Base-by-base conservation (phyloP, 2,113 vertebrate species). In the Sebastes fasciatus region DNA sequence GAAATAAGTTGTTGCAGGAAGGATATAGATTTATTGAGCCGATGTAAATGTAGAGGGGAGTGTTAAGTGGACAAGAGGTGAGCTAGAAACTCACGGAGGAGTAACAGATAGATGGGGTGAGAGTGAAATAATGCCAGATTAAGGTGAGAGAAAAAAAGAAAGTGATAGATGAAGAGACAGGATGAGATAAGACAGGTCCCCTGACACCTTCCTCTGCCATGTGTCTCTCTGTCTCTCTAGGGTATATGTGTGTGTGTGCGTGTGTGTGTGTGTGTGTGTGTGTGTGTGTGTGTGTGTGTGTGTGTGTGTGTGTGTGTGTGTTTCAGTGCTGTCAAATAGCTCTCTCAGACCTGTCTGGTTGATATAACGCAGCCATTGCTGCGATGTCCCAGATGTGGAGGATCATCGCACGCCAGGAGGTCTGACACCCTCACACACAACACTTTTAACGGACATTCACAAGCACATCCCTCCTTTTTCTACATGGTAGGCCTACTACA, bases 111-210 rank as follows among this genome's bases (percentile, higher is more conserved):
- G 51, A 84, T 76, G 55, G 76, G 55, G 74, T 74, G 85, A 88
- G 80, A 85, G 72, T 77, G 63, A 86, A 90, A 88, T 69, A 82
- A 86, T 67, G 80, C 64, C 63, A 85, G 88, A 90, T 90, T 83
- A 90, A 74, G 45, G 49, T 9, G 19, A 64, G 83, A 61, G 60
- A 51, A 58, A 88, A 54, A 72, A 84, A 68, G 63, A 72, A 80
- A 73, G 88, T 86, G 90, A 91, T 76, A 90, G 84, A 91, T 91
- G 91, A 89, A 89, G 85, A 92, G 87, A 91, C 82, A 79, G 90
- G 80, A 80, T 92, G 95, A 95, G 92, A 94, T 91, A 92, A 94
- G 90, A 88, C 94, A 95, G 93, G 86, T 86, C 87, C 75, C 87
- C 79, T 82, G 80, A 94, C 93, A 93, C 91, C 90, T 93, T 93